These are phyloP conservation scores for Tautogolabrus adspersus DNA, from an alignment of 2,113 vertebrate species.

Conservation along the genomic window DNA sequence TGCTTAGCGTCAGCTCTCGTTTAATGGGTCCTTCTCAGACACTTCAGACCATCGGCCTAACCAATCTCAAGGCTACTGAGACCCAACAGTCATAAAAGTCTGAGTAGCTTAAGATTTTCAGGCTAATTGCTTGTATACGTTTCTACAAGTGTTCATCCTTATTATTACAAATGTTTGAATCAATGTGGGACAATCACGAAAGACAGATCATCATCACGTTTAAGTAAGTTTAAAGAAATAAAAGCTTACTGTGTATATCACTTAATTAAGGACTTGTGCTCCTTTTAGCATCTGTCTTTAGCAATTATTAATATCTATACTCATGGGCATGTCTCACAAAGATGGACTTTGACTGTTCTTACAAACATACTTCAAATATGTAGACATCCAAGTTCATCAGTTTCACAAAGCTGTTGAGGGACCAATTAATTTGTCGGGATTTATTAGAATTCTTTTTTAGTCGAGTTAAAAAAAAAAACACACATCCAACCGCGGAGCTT, in stretches of 20 bases:
- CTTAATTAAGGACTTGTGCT: neutral
- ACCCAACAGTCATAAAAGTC: neutral
- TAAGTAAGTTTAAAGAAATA: too few species aligned
- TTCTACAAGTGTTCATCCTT: neutral
- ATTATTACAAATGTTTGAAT: neutral
- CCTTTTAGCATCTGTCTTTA: neutral
- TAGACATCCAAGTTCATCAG: neutral
- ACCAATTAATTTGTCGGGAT: constrained; percentile 10
- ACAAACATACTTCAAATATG: constrained; percentile 4
- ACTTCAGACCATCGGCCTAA: constrained; percentile 45
- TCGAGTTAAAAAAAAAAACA: neutral
- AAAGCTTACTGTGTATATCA: neutral
- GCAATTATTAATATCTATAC: neutral
- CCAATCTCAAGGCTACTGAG: constrained; percentile 3
- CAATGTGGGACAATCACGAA: neutral
- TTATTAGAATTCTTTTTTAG: neutral
- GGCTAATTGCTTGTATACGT: neutral
- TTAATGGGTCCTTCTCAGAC: constrained; percentile 68
- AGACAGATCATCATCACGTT: neutral
- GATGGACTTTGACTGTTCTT: neutral
- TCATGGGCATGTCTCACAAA: neutral
- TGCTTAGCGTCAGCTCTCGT: constrained; percentile 77
- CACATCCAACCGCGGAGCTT: neutral
- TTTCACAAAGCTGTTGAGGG: neutral
- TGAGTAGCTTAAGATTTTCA: constrained; percentile 1